These are phyloP conservation scores for Caenorhabditis japonica DNA, from an alignment of 2,888 invertebrate genomes.

Conservation along the genomic window DNA sequence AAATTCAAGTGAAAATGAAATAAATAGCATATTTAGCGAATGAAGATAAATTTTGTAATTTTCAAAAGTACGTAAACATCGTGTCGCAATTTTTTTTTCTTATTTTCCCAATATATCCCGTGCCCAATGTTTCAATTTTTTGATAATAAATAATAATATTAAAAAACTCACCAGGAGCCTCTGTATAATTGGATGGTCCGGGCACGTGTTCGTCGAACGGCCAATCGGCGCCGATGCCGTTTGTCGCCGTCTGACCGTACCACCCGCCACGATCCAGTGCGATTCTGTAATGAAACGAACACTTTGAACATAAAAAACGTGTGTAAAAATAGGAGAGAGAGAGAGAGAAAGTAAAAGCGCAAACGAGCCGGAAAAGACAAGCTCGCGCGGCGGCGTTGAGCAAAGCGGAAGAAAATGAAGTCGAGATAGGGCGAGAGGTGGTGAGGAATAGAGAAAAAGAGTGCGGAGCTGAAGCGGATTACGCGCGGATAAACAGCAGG, in stretches of 20 bases:
- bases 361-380: slow-evolving; percentile 4
- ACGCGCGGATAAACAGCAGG: slow-evolving; percentile 19
- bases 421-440: slow-evolving; percentile 11
- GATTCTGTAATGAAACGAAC: slow-evolving; percentile 12
- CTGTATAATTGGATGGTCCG: slow-evolving; percentile 51
- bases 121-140: too few relatives aligned
- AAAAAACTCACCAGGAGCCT: slow-evolving; percentile 31
- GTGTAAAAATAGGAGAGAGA: too few relatives aligned
- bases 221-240: slow-evolving; percentile 31
- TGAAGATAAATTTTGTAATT: too few relatives aligned
- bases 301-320: too few relatives aligned
- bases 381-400: too few relatives aligned
- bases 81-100: background rate
- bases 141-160: too few relatives aligned
- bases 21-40: too few relatives aligned
- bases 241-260: slow-evolving; percentile 22
- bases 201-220: slow-evolving; percentile 44
- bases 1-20: too few relatives aligned
- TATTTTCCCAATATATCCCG: too few relatives aligned
- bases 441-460: background rate
- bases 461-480: slow-evolving; percentile 3
- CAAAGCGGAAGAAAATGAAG: slow-evolving; percentile 1
- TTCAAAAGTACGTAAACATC: background rate
- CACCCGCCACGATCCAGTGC: slow-evolving; percentile 49
- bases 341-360: slow-evolving; percentile 8